Percentiles rank a stretch among this genome's conserved stretches.
phyloP scores from a whole-genome alignment of 2,113 vertebrate genomes.

The Myotis lucifugus region DNA sequence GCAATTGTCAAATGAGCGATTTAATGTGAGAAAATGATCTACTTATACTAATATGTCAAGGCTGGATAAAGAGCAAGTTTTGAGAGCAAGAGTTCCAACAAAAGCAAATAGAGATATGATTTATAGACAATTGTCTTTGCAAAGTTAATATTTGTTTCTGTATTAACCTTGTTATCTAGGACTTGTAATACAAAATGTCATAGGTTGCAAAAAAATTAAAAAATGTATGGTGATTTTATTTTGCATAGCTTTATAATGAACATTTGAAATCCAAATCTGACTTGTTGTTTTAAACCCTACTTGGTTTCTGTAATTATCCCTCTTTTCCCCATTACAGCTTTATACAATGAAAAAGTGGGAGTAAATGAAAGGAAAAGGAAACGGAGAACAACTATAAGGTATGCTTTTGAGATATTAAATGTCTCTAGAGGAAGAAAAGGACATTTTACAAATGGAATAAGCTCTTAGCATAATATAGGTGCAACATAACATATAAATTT shows the following conservation, averaged over 20 bases:
- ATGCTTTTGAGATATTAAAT: conserved; percentile 2
- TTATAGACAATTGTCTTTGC: background rate
- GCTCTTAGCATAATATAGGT: background rate
- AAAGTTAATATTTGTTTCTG: background rate
- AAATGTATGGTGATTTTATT: background rate
- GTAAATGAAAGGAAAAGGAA: conserved; percentile 97
- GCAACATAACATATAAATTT: background rate
- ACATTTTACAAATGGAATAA: background rate
- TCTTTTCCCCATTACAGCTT: conserved; percentile 84
- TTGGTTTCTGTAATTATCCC: background rate
- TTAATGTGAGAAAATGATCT: background rate
- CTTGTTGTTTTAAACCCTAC: background rate
- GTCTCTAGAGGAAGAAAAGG: background rate
- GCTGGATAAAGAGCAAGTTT: background rate
- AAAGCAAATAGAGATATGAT: background rate
- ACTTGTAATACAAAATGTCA: background rate
- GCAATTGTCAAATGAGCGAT: background rate
- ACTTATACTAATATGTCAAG: background rate
- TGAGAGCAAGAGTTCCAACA: background rate
- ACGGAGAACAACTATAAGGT: conserved; percentile 98
- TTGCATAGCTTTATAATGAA: conserved; percentile 15
- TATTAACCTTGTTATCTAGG: background rate
- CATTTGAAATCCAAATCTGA: background rate
- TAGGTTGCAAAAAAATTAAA: background rate
- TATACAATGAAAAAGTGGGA: conserved; percentile 96